phyloP scores from a whole-genome alignment of 2,888 invertebrate species.

The Acanthacorydalis orientalis region DNA sequence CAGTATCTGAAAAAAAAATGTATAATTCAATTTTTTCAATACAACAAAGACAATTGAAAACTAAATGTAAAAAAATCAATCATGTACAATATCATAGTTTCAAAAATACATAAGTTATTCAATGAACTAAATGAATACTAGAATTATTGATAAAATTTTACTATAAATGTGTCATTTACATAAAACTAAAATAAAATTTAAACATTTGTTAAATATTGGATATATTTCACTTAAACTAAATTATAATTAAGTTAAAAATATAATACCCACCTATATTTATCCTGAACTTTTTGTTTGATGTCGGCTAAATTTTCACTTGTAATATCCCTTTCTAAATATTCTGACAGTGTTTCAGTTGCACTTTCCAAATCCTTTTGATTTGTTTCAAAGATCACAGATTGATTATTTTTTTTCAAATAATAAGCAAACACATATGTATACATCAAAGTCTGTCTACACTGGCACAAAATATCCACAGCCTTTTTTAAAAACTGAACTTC shows the following conservation, averaged over 20 bases:
- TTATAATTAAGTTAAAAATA: not conserved
- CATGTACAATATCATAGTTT: too few relatives aligned
- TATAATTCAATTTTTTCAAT: conserved; percentile 5
- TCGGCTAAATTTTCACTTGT: conserved; percentile 92
- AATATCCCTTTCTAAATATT: conserved; percentile 95
- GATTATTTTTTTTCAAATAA: conserved; percentile 95
- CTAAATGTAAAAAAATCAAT: too few relatives aligned
- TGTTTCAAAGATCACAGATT: conserved; percentile 96
- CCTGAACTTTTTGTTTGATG: conserved; percentile 97
- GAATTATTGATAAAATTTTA: too few relatives aligned
- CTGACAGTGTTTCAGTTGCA: conserved; percentile 92
- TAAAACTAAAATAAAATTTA: too few relatives aligned
- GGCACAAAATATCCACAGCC: conserved; percentile 92
- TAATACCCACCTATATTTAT: conserved; percentile 73
- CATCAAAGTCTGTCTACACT: conserved; percentile 95
- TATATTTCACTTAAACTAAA: too few relatives aligned
- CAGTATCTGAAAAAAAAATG: conserved; percentile 62
- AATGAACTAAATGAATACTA: too few relatives aligned
- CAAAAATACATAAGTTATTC: not conserved
- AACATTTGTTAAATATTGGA: too few relatives aligned
- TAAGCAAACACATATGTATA: conserved; percentile 99
- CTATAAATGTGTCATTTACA: too few relatives aligned
- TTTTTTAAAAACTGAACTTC: conserved; percentile 98
- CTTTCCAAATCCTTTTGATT: conserved; percentile 97
- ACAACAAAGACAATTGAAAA: too few relatives aligned